Evolutionary conservation across 2,888 invertebrate species (phyloP).

Genomic region (Pammene fasciana): DNA sequence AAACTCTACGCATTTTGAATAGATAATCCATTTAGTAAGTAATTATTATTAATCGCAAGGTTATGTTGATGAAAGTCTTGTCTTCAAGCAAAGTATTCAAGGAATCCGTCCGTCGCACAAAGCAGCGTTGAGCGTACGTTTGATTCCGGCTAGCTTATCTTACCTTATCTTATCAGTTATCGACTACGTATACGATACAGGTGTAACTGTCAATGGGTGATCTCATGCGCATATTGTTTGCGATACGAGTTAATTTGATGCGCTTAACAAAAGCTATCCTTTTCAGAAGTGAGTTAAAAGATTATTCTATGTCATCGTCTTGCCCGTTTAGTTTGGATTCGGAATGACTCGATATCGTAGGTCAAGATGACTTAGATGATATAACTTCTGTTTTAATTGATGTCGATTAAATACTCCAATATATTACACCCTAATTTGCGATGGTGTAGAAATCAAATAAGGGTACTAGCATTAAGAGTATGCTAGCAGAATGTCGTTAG

Average conservation of each 20-base stretch:
- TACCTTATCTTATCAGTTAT: conserved; percentile 36
- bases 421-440: no score
- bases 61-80: background rate
- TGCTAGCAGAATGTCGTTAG: no score
- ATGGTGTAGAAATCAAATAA: no score
- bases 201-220: conserved; percentile 36
- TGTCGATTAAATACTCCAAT: no score
- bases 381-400: no score
- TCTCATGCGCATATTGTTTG: conserved; percentile 21
- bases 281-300: background rate
- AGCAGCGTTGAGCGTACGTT: conserved; percentile 21
- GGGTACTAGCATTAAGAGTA: no score
- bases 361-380: no score
- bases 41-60: background rate
- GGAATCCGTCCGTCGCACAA: conserved; percentile 29
- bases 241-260: background rate
- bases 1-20: no score
- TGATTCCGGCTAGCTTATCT: conserved; percentile 32
- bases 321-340: background rate
- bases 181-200: conserved; percentile 19
- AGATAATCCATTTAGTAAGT: no score
- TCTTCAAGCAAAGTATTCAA: conserved; percentile 7
- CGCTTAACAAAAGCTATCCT: background rate
- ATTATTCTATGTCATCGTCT: background rate
- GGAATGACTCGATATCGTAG: no score